A percentile compares a stretch with the other conserved stretches of the same genome.
These are phyloP conservation scores for Brachyptera risi DNA, from an alignment of 2,888 invertebrate species.

Conservation along the genomic window DNA sequence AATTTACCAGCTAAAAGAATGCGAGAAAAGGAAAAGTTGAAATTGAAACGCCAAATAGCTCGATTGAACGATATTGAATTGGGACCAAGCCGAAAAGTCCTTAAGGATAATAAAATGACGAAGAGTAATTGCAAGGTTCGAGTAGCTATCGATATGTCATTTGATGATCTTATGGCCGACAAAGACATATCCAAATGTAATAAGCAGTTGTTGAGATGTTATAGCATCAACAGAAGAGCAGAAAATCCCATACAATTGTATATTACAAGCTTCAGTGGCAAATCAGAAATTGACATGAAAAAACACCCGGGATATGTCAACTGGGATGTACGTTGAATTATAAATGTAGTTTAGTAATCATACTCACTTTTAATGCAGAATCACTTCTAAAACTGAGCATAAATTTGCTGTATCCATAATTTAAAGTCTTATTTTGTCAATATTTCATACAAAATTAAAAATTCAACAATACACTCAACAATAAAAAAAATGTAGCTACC, in stretches of 20 bases:
- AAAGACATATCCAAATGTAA: conserved; percentile 84
- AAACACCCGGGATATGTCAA: conserved; percentile 83
- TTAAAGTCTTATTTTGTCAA: too few species aligned
- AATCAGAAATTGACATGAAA: conserved; percentile 67
- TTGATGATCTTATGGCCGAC: conserved; percentile 86
- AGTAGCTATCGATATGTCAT: conserved; percentile 85
- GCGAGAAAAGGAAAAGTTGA: conserved; percentile 67
- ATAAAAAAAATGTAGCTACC: too few species aligned
- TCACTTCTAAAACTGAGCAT: not conserved
- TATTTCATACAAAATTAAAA: too few species aligned
- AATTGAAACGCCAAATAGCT: conserved; percentile 64
- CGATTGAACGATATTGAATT: conserved; percentile 65
- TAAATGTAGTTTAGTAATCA: not conserved
- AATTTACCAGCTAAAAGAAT: conserved; percentile 62
- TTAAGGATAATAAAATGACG: conserved; percentile 69
- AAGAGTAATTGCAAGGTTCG: conserved; percentile 63
- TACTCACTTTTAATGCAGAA: not conserved
- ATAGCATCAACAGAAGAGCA: conserved; percentile 83
- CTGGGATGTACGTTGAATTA: conserved; percentile 76
- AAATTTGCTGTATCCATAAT: too few species aligned
- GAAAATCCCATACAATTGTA: conserved; percentile 75
- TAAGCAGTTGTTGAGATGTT: conserved; percentile 86
- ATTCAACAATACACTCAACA: too few species aligned
- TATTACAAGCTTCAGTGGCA: conserved; percentile 73
- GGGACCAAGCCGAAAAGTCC: conserved; percentile 74